Base-by-base conservation (phyloP, 2,888 invertebrate genomes). In the Drosophila mulleri region DNA sequence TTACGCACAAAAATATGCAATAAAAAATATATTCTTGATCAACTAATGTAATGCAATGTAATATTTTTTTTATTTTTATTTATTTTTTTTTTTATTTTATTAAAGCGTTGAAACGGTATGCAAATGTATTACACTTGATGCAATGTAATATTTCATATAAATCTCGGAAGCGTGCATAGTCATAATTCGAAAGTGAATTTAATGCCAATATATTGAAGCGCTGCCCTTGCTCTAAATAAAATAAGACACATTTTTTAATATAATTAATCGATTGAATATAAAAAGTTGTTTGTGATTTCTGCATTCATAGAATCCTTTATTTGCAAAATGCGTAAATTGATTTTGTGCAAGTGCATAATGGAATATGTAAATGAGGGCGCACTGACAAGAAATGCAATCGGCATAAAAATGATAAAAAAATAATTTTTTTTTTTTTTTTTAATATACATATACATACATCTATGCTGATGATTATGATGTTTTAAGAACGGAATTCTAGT, bases 341-440 rank as follows among this genome's bases (percentile, higher is more conserved):
- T 48, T 48, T 29, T 48, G 29, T 48, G 47, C 26, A 48, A 5
- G 5, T 5, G 47, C 26, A 29, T 48, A 48, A 29, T 48, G 29
- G n/a, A 48, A 48, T 48, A 48, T 48, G 47, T 29, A 48, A 48
- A 48, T 48, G 26, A 29, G 29, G n/a, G 26, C n/a, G 26, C 11
- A n/a, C 9, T 4, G 26, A 11, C n/a, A 48, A 32, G 0, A 32
- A 32, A 32, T 9, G 32, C 11, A 3, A 29, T 29, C 26, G 26
- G 11, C 26, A 29, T 5, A 16, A 26, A 47, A 47, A 5, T 23
- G 8, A 9, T 26, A 9, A 47, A 26, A 29, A 29, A 4, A n/a
- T n/a, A n/a, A n/a, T n/a, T n/a, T n/a, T n/a, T n/a, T n/a, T n/a
- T n/a, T n/a, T n/a, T n/a, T n/a, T n/a, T n/a, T n/a, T n/a, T n/a